Base-by-base conservation (phyloP, 2,888 invertebrate genomes). In the Eupithecia centaureata region DNA sequence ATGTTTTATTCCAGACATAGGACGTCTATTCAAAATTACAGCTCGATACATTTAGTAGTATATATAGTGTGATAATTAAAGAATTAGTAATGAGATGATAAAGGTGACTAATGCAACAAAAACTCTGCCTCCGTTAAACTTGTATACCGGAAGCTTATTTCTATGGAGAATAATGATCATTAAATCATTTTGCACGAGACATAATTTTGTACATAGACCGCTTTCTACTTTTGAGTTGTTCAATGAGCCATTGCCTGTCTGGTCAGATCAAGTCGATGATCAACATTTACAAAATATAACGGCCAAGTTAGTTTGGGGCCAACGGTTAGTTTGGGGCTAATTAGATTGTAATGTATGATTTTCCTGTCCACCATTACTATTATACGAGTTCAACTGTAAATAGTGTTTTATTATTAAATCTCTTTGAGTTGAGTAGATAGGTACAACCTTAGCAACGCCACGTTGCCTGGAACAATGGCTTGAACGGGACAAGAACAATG, bases 61-160 rank as follows among this genome's bases (percentile, higher is more conserved):
- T n/a, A n/a, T n/a, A n/a, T n/a, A n/a, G n/a, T n/a, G n/a, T n/a
- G n/a, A n/a, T n/a, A n/a, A n/a, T n/a, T n/a, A n/a, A n/a, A n/a
- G n/a, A n/a, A 18, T 18, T 42, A 42, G 5, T 18, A 18, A 52
- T 52, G 15, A 15, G 5, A 27, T 27, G 52, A 25, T 52, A 52
- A 52, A 27, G 22, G 27, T 25, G 25, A 27, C 12, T 52, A 52
- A 52, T 52, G 15, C 15, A 15, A 15, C 5, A 27, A 52, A 52
- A 27, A 13, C 7, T 27, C 27, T 1, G 27, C 5, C 25, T 25
- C 25, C 27, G 15, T 52, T 52, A 52, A 10, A 42, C 22, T 4
- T 18, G 42, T 51, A n/a, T n/a, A 51, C 51, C 25, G 52, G 52
- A 52, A 52, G 15, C 27, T 52, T 3, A 52, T 52, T 10, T 51